Evolutionary conservation across 2,797 vertebrate species (phyloP).

Genomic region (Sebastolobus alascanus): DNA sequence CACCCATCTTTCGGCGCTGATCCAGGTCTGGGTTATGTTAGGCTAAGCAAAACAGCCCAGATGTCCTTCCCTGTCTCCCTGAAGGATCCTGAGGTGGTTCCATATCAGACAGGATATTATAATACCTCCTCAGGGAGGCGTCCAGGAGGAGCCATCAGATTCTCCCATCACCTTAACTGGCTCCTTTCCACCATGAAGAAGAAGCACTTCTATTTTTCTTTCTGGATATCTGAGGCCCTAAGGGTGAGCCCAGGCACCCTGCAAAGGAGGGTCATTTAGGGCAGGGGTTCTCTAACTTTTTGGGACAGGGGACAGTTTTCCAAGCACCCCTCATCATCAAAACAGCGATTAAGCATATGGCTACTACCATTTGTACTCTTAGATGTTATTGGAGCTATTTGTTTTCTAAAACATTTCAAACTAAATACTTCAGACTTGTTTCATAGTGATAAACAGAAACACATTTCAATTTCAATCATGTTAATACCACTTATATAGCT

Average conservation of each 20-base stretch:
- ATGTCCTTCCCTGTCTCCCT: neutral
- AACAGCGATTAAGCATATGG: too few species aligned
- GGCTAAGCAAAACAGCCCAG: neutral
- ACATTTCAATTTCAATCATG: too few species aligned
- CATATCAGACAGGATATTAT: conserved; percentile 18
- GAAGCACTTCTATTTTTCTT: neutral
- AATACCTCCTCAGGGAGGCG: neutral
- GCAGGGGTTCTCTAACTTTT: too few species aligned
- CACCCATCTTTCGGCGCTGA: neutral
- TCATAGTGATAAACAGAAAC: too few species aligned
- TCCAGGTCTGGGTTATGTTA: neutral
- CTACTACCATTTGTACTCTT: too few species aligned
- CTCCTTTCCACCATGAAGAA: neutral
- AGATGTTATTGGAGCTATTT: too few species aligned
- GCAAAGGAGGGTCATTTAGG: neutral
- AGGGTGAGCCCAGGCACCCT: neutral
- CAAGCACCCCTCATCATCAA: too few species aligned
- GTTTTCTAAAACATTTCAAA: too few species aligned
- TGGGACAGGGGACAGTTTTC: too few species aligned
- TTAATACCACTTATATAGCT: too few species aligned
- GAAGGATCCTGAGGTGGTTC: neutral
- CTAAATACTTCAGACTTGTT: too few species aligned
- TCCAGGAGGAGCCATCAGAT: neutral
- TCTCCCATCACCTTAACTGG: neutral
- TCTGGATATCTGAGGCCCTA: neutral